Conservation (phyloP, 2,797 vertebrate genomes). For the Choloepus didactylus region DNA sequence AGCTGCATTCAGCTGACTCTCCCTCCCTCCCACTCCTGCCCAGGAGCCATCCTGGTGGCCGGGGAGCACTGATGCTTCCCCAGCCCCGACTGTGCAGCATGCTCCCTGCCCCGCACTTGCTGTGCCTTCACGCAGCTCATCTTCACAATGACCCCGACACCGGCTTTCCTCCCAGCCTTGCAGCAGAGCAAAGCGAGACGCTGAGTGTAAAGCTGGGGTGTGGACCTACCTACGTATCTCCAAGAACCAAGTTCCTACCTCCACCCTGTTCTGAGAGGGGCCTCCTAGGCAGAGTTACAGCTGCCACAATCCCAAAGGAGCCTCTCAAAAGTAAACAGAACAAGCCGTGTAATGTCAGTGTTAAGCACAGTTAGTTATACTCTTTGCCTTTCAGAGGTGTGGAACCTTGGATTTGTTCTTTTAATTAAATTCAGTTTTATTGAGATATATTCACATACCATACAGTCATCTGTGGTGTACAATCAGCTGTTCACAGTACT, state of each 20-base stretch:
- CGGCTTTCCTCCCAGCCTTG: neutral
- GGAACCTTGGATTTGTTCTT: neutral
- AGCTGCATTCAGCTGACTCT: neutral
- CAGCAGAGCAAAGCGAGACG: neutral
- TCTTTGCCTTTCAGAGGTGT: neutral
- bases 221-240: neutral
- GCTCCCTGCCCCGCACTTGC: neutral
- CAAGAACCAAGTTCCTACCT: neutral
- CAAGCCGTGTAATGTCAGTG: neutral
- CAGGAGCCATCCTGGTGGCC: too few relatives aligned
- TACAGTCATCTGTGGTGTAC: too few relatives aligned
- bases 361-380: neutral
- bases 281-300: neutral
- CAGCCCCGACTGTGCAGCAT: neutral
- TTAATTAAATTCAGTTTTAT: too few relatives aligned
- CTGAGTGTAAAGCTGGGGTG: neutral
- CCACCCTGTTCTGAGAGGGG: neutral
- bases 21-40: neutral
- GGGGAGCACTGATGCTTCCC: too few relatives aligned
- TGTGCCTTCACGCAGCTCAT: neutral
- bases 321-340: neutral
- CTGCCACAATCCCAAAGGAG: neutral
- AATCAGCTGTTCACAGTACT: too few relatives aligned
- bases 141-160: neutral
- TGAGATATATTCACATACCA: too few relatives aligned